These are phyloP conservation scores for Panthera tigris DNA, from an alignment of 2,113 vertebrate species.

Conservation along the genomic window DNA sequence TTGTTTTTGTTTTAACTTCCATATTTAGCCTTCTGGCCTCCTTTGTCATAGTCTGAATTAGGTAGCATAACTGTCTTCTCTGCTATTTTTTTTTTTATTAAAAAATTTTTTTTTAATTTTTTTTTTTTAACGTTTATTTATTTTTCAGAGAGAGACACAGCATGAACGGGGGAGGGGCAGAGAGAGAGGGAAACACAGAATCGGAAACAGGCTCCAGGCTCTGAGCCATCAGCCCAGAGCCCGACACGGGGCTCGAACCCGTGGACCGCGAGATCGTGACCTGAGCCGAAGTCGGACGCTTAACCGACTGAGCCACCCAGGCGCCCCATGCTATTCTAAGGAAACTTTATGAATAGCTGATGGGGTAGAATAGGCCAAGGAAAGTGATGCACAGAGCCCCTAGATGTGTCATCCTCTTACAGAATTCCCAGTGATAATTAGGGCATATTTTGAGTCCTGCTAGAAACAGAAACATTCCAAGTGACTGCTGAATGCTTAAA, in stretches of 20 bases:
- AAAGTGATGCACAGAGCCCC: background rate
- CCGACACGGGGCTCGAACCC: too few relatives aligned
- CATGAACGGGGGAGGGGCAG: too few relatives aligned
- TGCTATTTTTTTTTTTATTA: background rate
- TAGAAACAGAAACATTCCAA: conserved; percentile 27
- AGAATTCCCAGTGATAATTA: background rate
- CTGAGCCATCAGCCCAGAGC: too few relatives aligned
- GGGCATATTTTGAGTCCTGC: background rate
- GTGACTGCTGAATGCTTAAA: background rate
- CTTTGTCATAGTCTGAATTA: conserved; percentile 37
- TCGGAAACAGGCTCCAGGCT: too few relatives aligned
- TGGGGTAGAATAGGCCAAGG: background rate
- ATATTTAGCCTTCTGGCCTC: background rate
- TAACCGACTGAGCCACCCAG: too few relatives aligned
- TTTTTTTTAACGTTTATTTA: too few relatives aligned
- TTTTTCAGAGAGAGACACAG: too few relatives aligned
- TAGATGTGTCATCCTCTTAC: background rate
- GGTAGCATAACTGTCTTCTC: conserved; percentile 2
- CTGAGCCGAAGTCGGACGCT: too few relatives aligned
- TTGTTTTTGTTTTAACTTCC: background rate
- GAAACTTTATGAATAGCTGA: background rate
- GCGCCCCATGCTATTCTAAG: background rate
- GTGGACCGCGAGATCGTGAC: too few relatives aligned
- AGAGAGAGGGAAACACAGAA: too few relatives aligned
- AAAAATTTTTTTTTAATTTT: too few relatives aligned